A percentile compares a stretch with the other conserved stretches of the same genome.
Evolutionary conservation across 1,140 invertebrate genomes (phyloP).

Genomic region (Nephotettix cincticeps): DNA sequence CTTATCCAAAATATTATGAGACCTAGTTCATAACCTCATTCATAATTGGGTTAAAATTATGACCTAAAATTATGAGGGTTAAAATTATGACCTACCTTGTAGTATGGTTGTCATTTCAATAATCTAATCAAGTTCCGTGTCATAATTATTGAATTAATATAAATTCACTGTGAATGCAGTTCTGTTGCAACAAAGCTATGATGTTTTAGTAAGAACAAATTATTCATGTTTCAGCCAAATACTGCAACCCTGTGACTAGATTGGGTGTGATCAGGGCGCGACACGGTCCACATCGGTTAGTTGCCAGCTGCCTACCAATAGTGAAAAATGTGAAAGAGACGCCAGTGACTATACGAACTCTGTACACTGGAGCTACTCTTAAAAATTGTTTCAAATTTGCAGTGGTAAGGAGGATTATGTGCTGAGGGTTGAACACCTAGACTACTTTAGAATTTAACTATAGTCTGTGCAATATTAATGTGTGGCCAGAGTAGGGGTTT

Average conservation of each 20-base stretch:
- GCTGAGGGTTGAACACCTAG: too few species aligned
- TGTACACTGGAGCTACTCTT: constrained; percentile 74
- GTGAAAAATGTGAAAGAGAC: constrained; percentile 62
- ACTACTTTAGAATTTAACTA: too few species aligned
- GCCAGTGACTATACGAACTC: constrained; percentile 59
- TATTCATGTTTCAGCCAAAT: constrained; percentile 58
- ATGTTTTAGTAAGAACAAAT: background rate
- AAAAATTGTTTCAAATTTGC: constrained; percentile 75
- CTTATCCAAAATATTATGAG: too few species aligned
- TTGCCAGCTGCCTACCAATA: constrained; percentile 64
- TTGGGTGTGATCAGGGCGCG: constrained; percentile 67
- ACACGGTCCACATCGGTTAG: constrained; percentile 70
- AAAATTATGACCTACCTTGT: too few species aligned
- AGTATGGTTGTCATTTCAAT: too few species aligned
- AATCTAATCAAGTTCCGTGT: too few species aligned
- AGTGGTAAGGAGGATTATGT: constrained; percentile 47
- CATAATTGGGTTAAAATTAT: too few species aligned
- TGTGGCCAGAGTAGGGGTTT: too few species aligned
- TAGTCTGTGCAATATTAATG: too few species aligned
- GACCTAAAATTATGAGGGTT: too few species aligned
- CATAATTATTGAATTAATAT: background rate
- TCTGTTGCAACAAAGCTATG: background rate
- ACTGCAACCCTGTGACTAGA: constrained; percentile 71
- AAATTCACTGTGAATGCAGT: too few species aligned
- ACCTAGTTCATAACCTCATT: too few species aligned